Base-by-base conservation (phyloP, 2,797 vertebrate species). In the Sebastiscus tertius region DNA sequence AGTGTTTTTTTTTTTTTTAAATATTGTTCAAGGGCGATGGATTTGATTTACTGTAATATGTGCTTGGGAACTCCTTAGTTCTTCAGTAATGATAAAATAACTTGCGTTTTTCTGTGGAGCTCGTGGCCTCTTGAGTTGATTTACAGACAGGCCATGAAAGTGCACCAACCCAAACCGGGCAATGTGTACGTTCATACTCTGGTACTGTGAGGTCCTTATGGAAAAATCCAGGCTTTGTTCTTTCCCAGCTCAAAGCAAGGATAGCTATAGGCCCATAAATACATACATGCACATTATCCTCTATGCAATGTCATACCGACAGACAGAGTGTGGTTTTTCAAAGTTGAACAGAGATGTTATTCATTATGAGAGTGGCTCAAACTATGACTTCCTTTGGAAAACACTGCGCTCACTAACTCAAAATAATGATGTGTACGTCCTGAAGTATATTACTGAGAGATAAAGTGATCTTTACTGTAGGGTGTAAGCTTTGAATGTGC, bases 41-140 rank as follows among this genome's bases (percentile, higher is more conserved):
- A 80, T 89, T 92, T 89, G 87, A 93, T 95, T 93, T 93, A 89
- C 83, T 80, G 84, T 90, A 90, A 93, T 90, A 75, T 89, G 75
- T 88, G 81, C 87, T 89, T 83, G 77, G 89, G 89, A 93, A 89
- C 85, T 86, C 82, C 88, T 93, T 87, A 86, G 85, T 91, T 92
- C 80, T 88, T 84, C 66, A 69, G 76, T 91, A 92, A 93, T 93
- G 86, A 93, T 92, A 89, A 86, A 93, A 93, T 91, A 91, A 89
- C 84, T 84, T 89, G 82, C 20, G 2, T 20, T 49, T 86, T 90
- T 91, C 54, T 60, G 73, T 68, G 55, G 54, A 77, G 65, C 84
- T 89, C 72, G 68, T 63, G 70, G 84, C 87, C 87, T 88, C 86
- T 92, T 80, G 73, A 90, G 85, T 90, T 93, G 91, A 94, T 94